Evolutionary conservation across 35 echinoderm and acorn worm species (phyloP).

Genomic region (Ophioderma brevispina): DNA sequence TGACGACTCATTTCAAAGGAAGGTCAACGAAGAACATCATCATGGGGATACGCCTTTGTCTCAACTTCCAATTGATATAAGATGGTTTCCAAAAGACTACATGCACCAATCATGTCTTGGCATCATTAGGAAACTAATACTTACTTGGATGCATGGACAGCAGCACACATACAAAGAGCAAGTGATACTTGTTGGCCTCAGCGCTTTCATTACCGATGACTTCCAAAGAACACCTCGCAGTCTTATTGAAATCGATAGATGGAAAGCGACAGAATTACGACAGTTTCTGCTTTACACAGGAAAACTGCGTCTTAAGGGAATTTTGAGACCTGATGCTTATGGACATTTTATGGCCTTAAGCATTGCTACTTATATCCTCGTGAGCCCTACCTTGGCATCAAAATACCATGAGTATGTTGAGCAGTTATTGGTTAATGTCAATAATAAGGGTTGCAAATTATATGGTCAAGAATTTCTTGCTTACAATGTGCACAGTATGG

Average conservation of each 20-base stretch:
- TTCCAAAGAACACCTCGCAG: conserved; percentile 63
- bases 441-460: conserved; percentile 39
- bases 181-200: background rate
- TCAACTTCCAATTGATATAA: conserved; percentile 49
- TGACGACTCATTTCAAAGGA: conserved; percentile 51
- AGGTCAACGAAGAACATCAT: conserved; percentile 62
- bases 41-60: conserved; percentile 43
- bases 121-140: conserved; percentile 48
- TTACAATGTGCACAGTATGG: conserved; percentile 76
- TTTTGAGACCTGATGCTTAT: conserved; percentile 7
- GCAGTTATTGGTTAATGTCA: conserved; percentile 36
- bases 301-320: background rate
- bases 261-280: conserved; percentile 71
- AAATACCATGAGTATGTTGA: conserved; percentile 47
- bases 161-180: too few relatives aligned
- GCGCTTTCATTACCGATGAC: conserved; percentile 9
- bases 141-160: conserved; percentile 69
- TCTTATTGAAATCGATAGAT: conserved; percentile 63
- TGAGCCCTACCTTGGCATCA: background rate
- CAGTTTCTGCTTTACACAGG: background rate
- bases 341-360: conserved; percentile 56
- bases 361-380: conserved; percentile 51
- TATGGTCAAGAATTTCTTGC: conserved; percentile 68
- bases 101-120: conserved; percentile 78
- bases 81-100: conserved; percentile 43